Conservation (phyloP, 2,113 vertebrate genomes). For the Phalacrocorax aristotelis region DNA sequence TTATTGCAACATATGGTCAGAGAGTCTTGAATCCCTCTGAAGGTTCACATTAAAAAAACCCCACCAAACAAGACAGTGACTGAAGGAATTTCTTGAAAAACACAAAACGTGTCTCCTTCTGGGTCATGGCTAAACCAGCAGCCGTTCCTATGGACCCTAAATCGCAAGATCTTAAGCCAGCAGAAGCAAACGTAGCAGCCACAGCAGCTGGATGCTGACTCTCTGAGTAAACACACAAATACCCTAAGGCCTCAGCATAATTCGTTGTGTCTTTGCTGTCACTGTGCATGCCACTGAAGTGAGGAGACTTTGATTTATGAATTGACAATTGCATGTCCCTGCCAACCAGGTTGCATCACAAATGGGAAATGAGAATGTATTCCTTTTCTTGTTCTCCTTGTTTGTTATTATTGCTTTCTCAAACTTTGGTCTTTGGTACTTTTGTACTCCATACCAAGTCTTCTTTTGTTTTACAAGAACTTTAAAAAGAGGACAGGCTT, state of each 20-base stretch:
- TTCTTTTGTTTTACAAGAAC: not conserved
- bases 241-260: constrained; percentile 30
- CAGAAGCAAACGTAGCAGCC: not conserved
- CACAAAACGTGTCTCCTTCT: not conserved
- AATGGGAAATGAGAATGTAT: not conserved
- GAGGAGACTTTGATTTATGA: constrained; percentile 27
- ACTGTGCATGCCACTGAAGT: not conserved
- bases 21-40: not conserved
- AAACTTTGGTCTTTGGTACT: not conserved
- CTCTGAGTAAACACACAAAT: not conserved
- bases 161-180: not conserved
- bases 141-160: not conserved
- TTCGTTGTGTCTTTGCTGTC: not conserved
- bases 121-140: not conserved
- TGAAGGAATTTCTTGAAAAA: not conserved
- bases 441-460: not conserved
- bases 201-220: constrained; percentile 4
- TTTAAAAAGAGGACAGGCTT: not conserved
- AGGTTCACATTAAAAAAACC: not conserved
- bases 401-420: not conserved
- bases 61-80: not conserved
- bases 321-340: constrained; percentile 4
- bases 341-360: not conserved
- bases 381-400: not conserved
- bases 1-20: not conserved